Percentiles rank a stretch among this genome's conserved stretches.
Conservation (phyloP, 1,140 invertebrate species). For the Ericerus pela region DNA sequence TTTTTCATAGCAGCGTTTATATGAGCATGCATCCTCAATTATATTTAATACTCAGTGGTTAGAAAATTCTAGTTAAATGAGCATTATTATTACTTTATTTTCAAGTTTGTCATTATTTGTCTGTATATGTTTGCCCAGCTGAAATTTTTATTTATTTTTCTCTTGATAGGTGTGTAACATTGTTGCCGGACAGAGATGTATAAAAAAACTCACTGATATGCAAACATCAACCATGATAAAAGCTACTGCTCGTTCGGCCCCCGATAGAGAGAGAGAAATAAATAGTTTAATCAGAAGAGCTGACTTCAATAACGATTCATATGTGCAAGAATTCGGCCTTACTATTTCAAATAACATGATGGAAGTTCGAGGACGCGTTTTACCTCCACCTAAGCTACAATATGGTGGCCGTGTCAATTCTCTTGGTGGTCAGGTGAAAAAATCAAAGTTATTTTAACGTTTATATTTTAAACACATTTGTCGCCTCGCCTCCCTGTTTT, state of each 20-base stretch:
- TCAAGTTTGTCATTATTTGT: too few species aligned
- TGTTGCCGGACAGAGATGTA: conserved; percentile 95
- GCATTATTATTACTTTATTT: too few species aligned
- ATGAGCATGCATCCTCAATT: too few species aligned
- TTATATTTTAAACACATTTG: too few species aligned
- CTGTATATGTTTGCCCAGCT: too few species aligned
- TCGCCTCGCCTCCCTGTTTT: too few species aligned
- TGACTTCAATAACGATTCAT: conserved; percentile 97
- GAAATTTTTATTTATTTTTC: too few species aligned
- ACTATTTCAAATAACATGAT: conserved; percentile 97
- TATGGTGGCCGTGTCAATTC: conserved; percentile 87
- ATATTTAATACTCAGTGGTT: too few species aligned
- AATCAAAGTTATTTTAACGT: too few species aligned
- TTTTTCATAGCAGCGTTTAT: too few species aligned
- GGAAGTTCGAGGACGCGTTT: conserved; percentile 80
- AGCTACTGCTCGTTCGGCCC: conserved; percentile 91
- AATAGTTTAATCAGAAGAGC: conserved; percentile 92
- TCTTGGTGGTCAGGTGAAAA: conserved; percentile 1
- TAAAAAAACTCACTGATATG: conserved; percentile 99
- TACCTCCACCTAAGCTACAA: conserved; percentile 96
- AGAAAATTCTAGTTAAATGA: too few species aligned
- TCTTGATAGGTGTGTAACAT: conserved; percentile 97
- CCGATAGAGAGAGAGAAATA: conserved; percentile 94
- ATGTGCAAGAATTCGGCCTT: conserved; percentile 96
- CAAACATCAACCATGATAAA: conserved; percentile 99